Evolutionary conservation across 1,140 invertebrate genomes (phyloP).

Genomic region (Rhyzopertha dominica): DNA sequence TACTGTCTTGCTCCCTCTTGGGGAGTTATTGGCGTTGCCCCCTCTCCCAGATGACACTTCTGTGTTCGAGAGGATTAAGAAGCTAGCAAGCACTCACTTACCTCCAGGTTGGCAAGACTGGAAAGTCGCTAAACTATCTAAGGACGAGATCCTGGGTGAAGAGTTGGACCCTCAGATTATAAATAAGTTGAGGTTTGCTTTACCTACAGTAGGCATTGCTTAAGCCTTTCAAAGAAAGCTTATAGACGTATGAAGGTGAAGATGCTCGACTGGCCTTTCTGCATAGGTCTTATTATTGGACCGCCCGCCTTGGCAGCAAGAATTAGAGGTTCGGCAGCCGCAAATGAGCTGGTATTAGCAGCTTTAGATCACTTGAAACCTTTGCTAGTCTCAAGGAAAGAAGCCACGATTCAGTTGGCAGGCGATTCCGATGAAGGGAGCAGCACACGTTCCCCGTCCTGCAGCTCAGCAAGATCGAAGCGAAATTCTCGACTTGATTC

Average conservation of each 20-base stretch:
- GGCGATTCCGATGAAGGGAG: neutral
- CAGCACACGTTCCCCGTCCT: too few relatives aligned
- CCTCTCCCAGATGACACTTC: too few relatives aligned
- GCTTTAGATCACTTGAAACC: too few relatives aligned
- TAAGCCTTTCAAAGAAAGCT: slow-evolving; percentile 23
- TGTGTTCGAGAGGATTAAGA: too few relatives aligned
- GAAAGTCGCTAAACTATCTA: too few relatives aligned
- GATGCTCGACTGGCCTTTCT: slow-evolving; percentile 31
- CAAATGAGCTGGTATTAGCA: slow-evolving; percentile 6
- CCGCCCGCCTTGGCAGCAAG: slow-evolving; percentile 20
- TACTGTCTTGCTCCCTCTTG: too few relatives aligned
- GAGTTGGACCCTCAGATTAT: slow-evolving; percentile 24
- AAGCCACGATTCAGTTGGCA: neutral
- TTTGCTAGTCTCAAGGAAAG: slow-evolving; percentile 2
- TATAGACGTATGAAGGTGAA: slow-evolving; percentile 22
- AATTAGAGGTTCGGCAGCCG: slow-evolving; percentile 22
- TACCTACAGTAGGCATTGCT: slow-evolving; percentile 21
- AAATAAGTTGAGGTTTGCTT: slow-evolving; percentile 24
- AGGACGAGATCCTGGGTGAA: too few relatives aligned
- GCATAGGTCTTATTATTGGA: slow-evolving; percentile 25
- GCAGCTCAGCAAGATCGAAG: too few relatives aligned
- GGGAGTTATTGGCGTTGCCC: too few relatives aligned
- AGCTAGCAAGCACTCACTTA: too few relatives aligned
- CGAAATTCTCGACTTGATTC: too few relatives aligned
- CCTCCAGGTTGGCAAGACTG: too few relatives aligned